Percentiles rank a stretch among this genome's conserved stretches.
Evolutionary conservation across 2,113 vertebrate species (phyloP).

Genomic region (Cynocephalus volans): DNA sequence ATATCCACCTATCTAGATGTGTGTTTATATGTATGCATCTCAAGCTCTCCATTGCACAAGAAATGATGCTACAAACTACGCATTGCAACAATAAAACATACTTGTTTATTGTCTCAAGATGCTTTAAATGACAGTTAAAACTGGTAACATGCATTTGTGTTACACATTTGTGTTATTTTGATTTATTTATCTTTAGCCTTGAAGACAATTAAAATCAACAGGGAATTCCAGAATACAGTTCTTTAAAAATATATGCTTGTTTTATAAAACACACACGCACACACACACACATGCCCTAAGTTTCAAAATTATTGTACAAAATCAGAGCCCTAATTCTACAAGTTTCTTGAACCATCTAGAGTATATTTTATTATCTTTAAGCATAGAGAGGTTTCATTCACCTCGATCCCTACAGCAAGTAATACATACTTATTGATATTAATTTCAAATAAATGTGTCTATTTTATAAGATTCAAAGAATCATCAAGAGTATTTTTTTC

Average conservation of each 20-base stretch:
- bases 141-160: background rate
- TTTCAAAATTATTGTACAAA: constrained; percentile 15
- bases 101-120: background rate
- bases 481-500: background rate
- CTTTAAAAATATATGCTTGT: background rate
- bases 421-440: constrained; percentile 56
- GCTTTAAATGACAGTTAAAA: constrained; percentile 7
- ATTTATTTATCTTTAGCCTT: background rate
- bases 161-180: background rate
- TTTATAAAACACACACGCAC: background rate
- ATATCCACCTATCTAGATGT: background rate
- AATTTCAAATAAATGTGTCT: constrained; percentile 44
- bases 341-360: background rate
- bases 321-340: background rate
- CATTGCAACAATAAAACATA: background rate
- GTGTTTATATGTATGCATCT: background rate
- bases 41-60: background rate
- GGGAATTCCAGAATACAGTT: background rate
- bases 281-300: background rate
- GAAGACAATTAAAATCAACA: background rate
- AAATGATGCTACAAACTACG: background rate
- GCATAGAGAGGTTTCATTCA: background rate
- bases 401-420: background rate
- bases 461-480: constrained; percentile 19
- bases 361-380: background rate